phyloP scores from a whole-genome alignment of 23 tunicate genomes.

The Ciona savignyi region DNA sequence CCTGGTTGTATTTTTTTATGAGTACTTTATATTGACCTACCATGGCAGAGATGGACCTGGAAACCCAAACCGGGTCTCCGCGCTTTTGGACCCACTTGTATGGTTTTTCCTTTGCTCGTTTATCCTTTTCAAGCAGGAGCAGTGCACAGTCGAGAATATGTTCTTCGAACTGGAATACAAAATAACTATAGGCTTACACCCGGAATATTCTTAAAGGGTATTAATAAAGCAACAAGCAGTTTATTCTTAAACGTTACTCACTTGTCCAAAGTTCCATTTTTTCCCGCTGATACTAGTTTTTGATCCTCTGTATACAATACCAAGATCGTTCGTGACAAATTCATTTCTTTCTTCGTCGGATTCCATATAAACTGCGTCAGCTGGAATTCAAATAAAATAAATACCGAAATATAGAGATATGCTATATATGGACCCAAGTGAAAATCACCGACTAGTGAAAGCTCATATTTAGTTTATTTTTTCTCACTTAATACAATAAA shows the following conservation, averaged over 20 bases:
- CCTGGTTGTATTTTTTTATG: neutral
- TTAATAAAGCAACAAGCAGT: neutral
- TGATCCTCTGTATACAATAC: constrained; percentile 58
- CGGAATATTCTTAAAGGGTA: neutral
- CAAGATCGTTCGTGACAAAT: constrained; percentile 61
- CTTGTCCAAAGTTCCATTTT: constrained; percentile 88
- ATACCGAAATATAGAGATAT: too few species aligned
- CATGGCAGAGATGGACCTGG: constrained; percentile 54
- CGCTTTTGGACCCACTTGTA: constrained; percentile 54
- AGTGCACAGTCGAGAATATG: constrained; percentile 56
- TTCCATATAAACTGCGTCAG: constrained; percentile 56
- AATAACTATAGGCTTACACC: neutral
- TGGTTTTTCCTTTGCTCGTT: constrained; percentile 38
- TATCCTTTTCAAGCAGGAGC: constrained; percentile 47
- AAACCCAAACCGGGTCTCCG: constrained; percentile 83
- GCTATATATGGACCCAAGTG: too few species aligned
- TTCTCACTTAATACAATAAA: too few species aligned
- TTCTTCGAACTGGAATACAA: constrained; percentile 60
- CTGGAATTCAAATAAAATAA: too few species aligned
- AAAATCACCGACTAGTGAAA: too few species aligned
- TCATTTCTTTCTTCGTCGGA: constrained; percentile 30
- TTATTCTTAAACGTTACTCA: neutral
- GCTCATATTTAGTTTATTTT: too few species aligned
- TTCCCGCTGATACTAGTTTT: constrained; percentile 35
- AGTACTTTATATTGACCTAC: constrained; percentile 17